These are phyloP conservation scores for Otus sunia DNA, from an alignment of 2,113 vertebrate genomes.

Conservation along the genomic window DNA sequence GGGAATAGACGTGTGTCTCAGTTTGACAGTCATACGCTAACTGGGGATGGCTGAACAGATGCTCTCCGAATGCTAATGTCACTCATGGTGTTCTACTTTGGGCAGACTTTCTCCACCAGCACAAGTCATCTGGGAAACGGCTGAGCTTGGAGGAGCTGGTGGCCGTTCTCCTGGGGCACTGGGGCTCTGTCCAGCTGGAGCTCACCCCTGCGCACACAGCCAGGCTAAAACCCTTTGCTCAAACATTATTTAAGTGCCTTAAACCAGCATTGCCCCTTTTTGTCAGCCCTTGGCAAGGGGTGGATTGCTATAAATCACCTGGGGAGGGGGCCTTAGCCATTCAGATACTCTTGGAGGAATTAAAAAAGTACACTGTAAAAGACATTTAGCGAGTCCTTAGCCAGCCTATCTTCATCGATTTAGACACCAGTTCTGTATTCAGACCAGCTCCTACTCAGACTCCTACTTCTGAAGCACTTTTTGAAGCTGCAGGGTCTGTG, in stretches of 20 bases:
- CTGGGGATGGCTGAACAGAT: constrained; percentile 68
- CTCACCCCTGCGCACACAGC: accelerated
- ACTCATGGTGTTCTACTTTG: constrained; percentile 65
- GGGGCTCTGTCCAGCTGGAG: neutral
- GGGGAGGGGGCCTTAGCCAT: neutral
- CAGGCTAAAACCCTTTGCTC: neutral
- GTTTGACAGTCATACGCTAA: constrained; percentile 60
- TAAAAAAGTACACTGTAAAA: constrained; percentile 32
- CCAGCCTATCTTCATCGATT: neutral
- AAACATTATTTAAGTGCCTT: neutral
- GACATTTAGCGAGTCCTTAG: neutral
- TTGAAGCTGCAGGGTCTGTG: constrained; percentile 28
- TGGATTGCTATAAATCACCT: neutral
- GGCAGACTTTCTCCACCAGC: constrained; percentile 57
- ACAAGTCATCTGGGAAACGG: constrained; percentile 34
- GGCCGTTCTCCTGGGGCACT: neutral
- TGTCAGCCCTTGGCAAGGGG: neutral
- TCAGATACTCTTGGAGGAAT: constrained; percentile 29
- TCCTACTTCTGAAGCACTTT: constrained; percentile 1
- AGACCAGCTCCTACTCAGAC: neutral
- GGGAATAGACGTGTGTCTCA: constrained; percentile 60
- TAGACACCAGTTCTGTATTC: neutral
- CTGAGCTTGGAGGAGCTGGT: constrained; percentile 4
- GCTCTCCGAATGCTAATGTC: constrained; percentile 67
- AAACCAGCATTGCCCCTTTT: neutral